These are phyloP conservation scores for Telmatochromis brichardi DNA, from an alignment of 2,113 vertebrate species.

Conservation along the genomic window DNA sequence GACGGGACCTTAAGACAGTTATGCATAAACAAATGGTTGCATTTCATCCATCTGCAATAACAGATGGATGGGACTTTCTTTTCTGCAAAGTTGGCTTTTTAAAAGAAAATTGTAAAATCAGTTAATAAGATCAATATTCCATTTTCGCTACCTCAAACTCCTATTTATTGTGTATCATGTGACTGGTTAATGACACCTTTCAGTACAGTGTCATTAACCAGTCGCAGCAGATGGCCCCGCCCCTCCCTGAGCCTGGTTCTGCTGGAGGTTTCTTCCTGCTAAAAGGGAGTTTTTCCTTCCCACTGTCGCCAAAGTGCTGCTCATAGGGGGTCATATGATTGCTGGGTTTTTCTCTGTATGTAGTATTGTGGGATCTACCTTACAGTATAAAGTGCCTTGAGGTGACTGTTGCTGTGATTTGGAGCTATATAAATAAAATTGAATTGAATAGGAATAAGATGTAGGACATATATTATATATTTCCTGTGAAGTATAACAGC, in stretches of 20 bases:
- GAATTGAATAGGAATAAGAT: background rate
- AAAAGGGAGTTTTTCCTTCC: background rate
- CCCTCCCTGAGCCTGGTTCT: background rate
- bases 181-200: too few relatives aligned
- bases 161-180: background rate
- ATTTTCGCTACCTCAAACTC: accelerated
- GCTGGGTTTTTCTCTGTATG: accelerated
- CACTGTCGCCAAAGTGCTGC: background rate
- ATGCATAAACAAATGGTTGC: background rate
- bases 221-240: accelerated
- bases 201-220: background rate
- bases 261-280: accelerated
- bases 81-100: background rate
- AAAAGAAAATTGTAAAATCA: background rate
- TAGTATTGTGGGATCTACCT: accelerated
- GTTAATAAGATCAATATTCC: background rate
- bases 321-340: background rate
- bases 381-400: background rate
- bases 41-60: background rate
- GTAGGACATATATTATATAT: background rate
- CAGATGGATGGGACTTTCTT: accelerated
- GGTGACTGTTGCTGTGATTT: accelerated
- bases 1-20: background rate
- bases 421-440: accelerated
- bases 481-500: background rate